Evolutionary conservation across 2,888 invertebrate species (phyloP), one percentile per base, ranked within the genome.

Genomic region (Drosophila pseudotakahashii): DNA sequence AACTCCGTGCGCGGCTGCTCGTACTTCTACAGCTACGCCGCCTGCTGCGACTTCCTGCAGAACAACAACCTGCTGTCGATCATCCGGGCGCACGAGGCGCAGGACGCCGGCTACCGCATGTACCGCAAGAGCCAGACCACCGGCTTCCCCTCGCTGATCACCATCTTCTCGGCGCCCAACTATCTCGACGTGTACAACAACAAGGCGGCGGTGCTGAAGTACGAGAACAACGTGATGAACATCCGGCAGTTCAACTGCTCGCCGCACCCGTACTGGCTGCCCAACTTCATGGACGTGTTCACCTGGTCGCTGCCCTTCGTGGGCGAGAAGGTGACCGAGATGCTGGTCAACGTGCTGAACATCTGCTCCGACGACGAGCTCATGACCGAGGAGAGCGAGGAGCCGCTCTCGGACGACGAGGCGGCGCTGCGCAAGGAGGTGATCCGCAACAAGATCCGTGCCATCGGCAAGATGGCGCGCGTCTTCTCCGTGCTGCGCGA

Each of bases 181-280:
- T 99, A 99, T 93, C 94, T 99, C 94, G 99, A 99, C 94, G 99
- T 99, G 86, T 99, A 99, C 94, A 99, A 99, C 94, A 99, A 99
- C 94, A 99, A 98, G 94, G 99, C 99, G 92, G 99, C 99, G 91
- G 99, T 99, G 92, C 94, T 99, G 92, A 99, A 99, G 93, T 99
- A 99, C 94, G 99, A 99, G 94, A 99, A 99, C 94, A 99, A 99
- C 94, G 99, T 99, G 90, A 99, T 99, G 99, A 99, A 99, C 94
- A 99, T 99, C 91, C 96, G 99, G 91, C 99, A 99, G 94, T 99
- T 99, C 94, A 99, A 99, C 93, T 99, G 98, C 94, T 99, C 99
- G 85, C 98, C 99, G 75, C 99, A 99, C 94, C 99, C 99, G 41
- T 99, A 99, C 93, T 99, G 99, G 99, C 94, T 99, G 93, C 99